Evolutionary conservation across 2,888 invertebrate species (phyloP), one percentile per base, ranked within the genome.

Genomic region (Gymnocheta viridis): DNA sequence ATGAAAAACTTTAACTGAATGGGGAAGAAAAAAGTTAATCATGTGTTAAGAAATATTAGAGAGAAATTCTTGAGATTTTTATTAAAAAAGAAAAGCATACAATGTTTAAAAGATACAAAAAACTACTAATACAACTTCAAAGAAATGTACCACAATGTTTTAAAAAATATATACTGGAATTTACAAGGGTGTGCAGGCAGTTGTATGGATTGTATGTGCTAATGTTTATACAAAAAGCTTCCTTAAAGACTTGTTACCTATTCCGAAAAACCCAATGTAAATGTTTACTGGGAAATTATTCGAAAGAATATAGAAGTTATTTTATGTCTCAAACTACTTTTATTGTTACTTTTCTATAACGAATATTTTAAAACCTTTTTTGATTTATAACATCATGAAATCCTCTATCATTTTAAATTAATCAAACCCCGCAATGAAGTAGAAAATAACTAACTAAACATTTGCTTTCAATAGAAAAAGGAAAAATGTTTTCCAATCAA

Each of bases 31-130:
- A 54, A 66, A 72, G 72, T 72, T 79, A 79, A 79, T 79, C 79
- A 72, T 64, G 79, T 79, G 79, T 64, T 64, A 66, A 72, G 79
- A 72, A 62, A 72, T 72, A 27, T 64, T 72, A 54, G 41, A 62
- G 67, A 60, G 38, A 60, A 67, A 69, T 60, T 58, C 7, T 60
- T 22, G 41, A 58, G 12, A 67, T 58, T 32, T 32, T 62, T 54
- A 35, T 69, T 35, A n/a, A 74, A 38, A 32, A 41, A 44, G 44
- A 17, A 47, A 58, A 58, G n/a, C 32, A 17, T 17, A 22, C 35
- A 14, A 76, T 10, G 22, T 66, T 64, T 67, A 14, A 14, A 38
- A 4, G 3, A 32, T 19, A 47, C 5, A 32, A 56, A 38, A 41
- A 27, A n/a, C 32, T 47, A 9, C 47, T 24, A 22, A 44, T 4